Conservation (phyloP, 2,888 invertebrate genomes). For the Mechanitis messenoides region DNA sequence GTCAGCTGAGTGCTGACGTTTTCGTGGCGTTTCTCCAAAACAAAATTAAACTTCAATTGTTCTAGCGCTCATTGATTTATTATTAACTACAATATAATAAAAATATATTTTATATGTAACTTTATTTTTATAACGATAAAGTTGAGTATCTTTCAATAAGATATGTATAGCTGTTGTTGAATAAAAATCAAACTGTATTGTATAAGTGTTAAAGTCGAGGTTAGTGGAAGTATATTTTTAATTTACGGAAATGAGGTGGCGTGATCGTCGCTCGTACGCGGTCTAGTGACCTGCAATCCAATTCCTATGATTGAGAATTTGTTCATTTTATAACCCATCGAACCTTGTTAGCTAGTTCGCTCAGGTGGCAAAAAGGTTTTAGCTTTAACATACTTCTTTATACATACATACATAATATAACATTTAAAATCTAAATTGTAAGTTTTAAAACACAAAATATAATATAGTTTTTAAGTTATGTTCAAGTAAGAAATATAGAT, state of each 20-base stretch:
- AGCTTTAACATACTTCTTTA: neutral
- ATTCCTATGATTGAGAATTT: constrained; percentile 28
- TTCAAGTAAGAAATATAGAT: too few relatives aligned
- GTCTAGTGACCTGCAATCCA: constrained; percentile 58
- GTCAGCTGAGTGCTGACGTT: constrained; percentile 21
- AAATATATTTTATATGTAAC: constrained; percentile 16
- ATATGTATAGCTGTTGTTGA: neutral
- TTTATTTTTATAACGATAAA: constrained; percentile 18
- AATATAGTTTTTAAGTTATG: too few relatives aligned
- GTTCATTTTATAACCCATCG: constrained; percentile 12
- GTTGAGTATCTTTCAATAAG: neutral
- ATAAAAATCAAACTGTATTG: constrained; percentile 13
- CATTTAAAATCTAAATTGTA: too few relatives aligned
- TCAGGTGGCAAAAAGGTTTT: neutral
- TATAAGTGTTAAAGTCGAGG: constrained; percentile 21
- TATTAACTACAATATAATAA: neutral
- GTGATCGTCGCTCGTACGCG: constrained; percentile 59
- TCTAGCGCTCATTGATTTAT: neutral
- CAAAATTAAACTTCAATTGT: constrained; percentile 19
- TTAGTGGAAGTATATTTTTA: constrained; percentile 16
- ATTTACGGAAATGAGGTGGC: constrained; percentile 45
- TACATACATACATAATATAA: too few relatives aligned
- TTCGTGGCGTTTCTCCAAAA: constrained; percentile 28
- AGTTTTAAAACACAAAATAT: too few relatives aligned
- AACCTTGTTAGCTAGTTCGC: neutral